phyloP scores from a whole-genome alignment of 2,797 vertebrate species.

The Hypotaenidia philippensis region DNA sequence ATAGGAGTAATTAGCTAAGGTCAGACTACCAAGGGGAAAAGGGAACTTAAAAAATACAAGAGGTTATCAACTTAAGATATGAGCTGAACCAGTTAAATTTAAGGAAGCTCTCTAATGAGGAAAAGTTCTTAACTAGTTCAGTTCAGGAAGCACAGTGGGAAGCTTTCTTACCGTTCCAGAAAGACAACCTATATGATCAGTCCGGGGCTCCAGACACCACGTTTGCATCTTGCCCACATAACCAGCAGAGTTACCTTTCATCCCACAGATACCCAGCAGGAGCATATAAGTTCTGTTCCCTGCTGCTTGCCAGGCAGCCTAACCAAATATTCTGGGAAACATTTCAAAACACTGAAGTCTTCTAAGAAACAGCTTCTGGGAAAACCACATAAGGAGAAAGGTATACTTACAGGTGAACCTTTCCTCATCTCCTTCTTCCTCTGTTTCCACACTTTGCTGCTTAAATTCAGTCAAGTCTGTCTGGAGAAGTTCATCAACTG shows the following conservation, averaged over 20 bases:
- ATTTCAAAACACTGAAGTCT: constrained; percentile 9
- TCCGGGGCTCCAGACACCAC: background rate
- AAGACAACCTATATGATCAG: background rate
- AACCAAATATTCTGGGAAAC: constrained; percentile 21
- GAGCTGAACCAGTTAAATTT: background rate
- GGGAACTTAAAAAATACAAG: background rate
- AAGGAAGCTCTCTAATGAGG: background rate
- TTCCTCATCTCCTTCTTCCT: constrained; percentile 48
- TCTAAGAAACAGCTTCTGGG: background rate
- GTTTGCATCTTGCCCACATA: background rate
- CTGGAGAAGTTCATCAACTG: constrained; percentile 83
- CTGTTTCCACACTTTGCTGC: constrained; percentile 74
- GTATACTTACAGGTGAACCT: constrained; percentile 67
- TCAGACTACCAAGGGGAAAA: background rate
- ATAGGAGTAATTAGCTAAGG: background rate
- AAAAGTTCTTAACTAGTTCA: background rate
- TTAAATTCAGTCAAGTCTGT: constrained; percentile 85
- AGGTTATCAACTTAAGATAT: background rate
- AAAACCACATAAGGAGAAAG: background rate
- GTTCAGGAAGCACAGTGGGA: background rate
- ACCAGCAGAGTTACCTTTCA: background rate
- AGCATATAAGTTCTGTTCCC: background rate
- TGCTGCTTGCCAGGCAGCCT: background rate
- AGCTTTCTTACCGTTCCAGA: background rate
- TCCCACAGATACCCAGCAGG: constrained; percentile 1